These are phyloP conservation scores for Otus sunia DNA, from an alignment of 2,113 vertebrate genomes.

Conservation along the genomic window DNA sequence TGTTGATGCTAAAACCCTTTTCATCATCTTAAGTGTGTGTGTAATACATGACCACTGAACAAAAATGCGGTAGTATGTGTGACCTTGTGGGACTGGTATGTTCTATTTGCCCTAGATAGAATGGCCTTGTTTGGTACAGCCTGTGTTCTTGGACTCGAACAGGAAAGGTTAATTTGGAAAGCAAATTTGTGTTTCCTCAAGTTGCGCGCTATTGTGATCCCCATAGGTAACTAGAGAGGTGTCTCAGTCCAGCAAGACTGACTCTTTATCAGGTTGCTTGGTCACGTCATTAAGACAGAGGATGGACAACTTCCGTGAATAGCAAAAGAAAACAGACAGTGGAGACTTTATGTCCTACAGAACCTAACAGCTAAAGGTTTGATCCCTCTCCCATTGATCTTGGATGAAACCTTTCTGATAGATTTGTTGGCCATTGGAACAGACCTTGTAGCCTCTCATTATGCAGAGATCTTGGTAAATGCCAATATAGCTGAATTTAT, in stretches of 20 bases:
- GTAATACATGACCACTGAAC: background rate
- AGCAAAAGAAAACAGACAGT: background rate
- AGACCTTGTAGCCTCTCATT: background rate
- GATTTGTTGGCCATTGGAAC: background rate
- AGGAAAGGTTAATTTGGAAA: slow-evolving; percentile 42
- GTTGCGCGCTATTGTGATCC: slow-evolving; percentile 60
- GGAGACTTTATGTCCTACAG: background rate
- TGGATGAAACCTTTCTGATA: background rate
- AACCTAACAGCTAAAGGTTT: background rate
- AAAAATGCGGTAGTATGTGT: background rate
- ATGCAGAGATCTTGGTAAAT: background rate
- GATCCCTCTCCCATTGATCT: background rate
- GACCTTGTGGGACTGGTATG: background rate
- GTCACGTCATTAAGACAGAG: background rate
- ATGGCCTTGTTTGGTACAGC: background rate
- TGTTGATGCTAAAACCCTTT: background rate
- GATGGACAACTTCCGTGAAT: background rate
- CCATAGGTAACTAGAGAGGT: slow-evolving; percentile 49
- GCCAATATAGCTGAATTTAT: slow-evolving; percentile 1
- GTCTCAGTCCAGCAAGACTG: background rate
- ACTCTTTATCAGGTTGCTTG: slow-evolving; percentile 28
- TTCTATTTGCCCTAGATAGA: background rate
- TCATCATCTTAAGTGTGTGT: background rate
- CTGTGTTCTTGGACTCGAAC: background rate
- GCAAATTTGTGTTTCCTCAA: slow-evolving; percentile 44